phyloP scores from a whole-genome alignment of 2,113 vertebrate species.

The Sinocyclocheilus anshuiensis region DNA sequence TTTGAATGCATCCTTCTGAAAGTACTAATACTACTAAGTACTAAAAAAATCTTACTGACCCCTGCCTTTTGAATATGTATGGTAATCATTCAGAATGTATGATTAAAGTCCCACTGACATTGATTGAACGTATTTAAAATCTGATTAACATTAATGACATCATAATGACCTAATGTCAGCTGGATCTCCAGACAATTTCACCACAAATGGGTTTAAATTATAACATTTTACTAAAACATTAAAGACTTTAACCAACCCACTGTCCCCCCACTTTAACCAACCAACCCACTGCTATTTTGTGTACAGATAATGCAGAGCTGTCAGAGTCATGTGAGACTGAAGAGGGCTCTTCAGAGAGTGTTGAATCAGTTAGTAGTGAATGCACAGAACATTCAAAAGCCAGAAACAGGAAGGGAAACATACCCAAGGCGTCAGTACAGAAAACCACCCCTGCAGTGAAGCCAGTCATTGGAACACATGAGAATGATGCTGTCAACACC shows the following conservation, averaged over 20 bases:
- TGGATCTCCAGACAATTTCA: neutral
- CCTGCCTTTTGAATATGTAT: neutral
- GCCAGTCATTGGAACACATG: constrained; percentile 31
- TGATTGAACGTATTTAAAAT: neutral
- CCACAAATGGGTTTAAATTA: neutral
- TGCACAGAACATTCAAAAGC: neutral
- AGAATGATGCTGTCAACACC: constrained; percentile 64
- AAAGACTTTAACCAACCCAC: neutral
- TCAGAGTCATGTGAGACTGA: constrained; percentile 62
- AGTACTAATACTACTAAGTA: neutral
- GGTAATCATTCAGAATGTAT: neutral
- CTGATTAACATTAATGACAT: neutral
- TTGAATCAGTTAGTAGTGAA: constrained; percentile 24
- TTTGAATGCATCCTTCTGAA: neutral
- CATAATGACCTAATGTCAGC: neutral
- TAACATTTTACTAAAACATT: neutral
- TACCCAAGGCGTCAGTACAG: constrained; percentile 49
- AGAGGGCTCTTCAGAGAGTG: constrained; percentile 58
- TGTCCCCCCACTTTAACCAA: neutral
- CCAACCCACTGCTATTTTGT: constrained; percentile 24
- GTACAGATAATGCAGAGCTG: constrained; percentile 62
- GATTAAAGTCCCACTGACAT: neutral
- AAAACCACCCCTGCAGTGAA: constrained; percentile 26
- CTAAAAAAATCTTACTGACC: neutral
- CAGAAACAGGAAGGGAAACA: constrained; percentile 12